phyloP scores from a whole-genome alignment of 2,113 vertebrate species.

The Calidris pygmaea region DNA sequence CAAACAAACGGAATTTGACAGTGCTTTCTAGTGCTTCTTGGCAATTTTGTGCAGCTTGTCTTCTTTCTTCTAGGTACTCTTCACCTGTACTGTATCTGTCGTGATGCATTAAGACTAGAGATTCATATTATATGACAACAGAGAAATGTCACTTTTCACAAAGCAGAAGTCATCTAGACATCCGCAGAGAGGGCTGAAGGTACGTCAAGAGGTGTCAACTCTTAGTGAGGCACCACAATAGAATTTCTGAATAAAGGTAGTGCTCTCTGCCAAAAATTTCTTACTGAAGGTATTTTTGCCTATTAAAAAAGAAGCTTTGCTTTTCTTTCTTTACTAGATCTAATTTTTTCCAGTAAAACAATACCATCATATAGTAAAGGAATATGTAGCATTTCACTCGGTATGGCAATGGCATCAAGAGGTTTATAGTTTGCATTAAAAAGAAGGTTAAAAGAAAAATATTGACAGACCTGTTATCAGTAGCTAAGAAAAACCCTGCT shows the following conservation, averaged over 20 bases:
- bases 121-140: neutral
- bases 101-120: neutral
- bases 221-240: neutral
- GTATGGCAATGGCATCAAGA: neutral
- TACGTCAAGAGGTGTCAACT: neutral
- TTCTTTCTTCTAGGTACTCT: neutral
- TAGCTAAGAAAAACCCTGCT: neutral
- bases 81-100: neutral
- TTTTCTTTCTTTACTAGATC: neutral
- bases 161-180: neutral
- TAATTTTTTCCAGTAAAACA: neutral
- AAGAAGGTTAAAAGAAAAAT: neutral
- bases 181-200: neutral
- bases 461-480: neutral
- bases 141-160: neutral
- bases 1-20: neutral
- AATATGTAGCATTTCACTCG: neutral
- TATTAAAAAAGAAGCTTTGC: neutral
- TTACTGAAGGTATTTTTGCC: neutral
- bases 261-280: neutral
- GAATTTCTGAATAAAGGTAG: neutral
- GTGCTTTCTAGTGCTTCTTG: neutral
- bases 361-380: neutral
- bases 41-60: neutral
- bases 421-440: neutral